Percentiles rank a stretch among this genome's conserved stretches.
Conservation (phyloP, 1,140 invertebrate species). For the Bombus haemorrhoidalis region DNA sequence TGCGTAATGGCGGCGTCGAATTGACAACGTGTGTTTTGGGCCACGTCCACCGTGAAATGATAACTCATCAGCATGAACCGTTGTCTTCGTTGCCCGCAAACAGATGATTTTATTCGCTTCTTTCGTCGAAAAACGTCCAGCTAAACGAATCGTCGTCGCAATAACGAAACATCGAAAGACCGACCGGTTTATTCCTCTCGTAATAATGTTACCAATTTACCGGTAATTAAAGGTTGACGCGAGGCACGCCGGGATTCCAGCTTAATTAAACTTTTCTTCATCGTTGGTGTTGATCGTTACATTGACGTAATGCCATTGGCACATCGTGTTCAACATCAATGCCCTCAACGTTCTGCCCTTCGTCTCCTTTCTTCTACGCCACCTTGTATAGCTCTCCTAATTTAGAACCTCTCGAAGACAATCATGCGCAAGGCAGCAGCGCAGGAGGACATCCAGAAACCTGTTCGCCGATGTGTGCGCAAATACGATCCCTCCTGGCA, state of each 20-base stretch:
- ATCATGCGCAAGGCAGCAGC: neutral
- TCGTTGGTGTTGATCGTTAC: constrained; percentile 19
- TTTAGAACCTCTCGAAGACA: constrained; percentile 24
- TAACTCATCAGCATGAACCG: neutral
- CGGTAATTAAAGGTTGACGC: constrained; percentile 34
- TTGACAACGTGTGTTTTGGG: constrained; percentile 20
- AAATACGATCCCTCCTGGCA: constrained; percentile 40
- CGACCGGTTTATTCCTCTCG: neutral
- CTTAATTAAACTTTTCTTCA: constrained; percentile 49
- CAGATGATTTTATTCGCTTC: neutral
- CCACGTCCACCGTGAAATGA: constrained; percentile 32
- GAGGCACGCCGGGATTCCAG: constrained; percentile 9
- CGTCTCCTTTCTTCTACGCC: neutral
- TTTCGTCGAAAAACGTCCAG: neutral
- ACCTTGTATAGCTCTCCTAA: neutral
- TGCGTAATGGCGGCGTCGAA: neutral
- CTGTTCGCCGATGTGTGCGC: constrained; percentile 40
- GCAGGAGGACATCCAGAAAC: constrained; percentile 41
- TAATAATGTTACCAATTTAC: constrained; percentile 50
- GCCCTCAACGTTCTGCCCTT: neutral
- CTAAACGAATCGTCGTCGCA: constrained; percentile 23
- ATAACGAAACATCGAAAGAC: neutral
- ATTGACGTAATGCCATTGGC: constrained; percentile 5
- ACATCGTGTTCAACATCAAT: neutral
- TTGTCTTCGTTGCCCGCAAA: neutral